Conservation (phyloP, 1,140 invertebrate species). For the Trachymyrmex cornetzi region DNA sequence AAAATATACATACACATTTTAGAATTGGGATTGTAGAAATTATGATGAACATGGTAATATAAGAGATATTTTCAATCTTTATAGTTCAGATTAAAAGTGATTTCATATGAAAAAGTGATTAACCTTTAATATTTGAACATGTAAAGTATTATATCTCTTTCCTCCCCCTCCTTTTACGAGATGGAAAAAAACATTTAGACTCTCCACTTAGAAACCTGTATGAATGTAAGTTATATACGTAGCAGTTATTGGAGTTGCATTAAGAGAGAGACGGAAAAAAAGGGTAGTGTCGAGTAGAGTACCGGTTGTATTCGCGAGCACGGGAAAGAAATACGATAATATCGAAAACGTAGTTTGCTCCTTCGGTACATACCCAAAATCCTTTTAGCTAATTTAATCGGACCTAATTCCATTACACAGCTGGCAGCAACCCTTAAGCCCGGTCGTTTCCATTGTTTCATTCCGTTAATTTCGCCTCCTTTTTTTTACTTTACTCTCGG, state of each 20-base stretch:
- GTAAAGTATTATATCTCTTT: not conserved
- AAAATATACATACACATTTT: not conserved
- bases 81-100: not conserved
- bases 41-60: not conserved
- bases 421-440: conserved; percentile 66
- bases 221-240: conserved; percentile 15
- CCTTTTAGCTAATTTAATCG: conserved; percentile 78
- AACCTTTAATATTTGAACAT: not conserved
- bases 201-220: not conserved
- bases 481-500: conserved; percentile 61
- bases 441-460: conserved; percentile 67
- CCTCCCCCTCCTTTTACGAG: not conserved
- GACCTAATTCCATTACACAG: conserved; percentile 74
- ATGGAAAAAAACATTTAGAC: not conserved
- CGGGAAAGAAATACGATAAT: conserved; percentile 64
- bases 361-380: conserved; percentile 65
- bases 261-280: not conserved
- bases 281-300: not conserved
- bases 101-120: not conserved
- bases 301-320: conserved; percentile 26
- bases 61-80: not conserved
- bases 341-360: conserved; percentile 64
- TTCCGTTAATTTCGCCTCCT: conserved; percentile 72
- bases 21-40: not conserved
- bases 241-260: conserved; percentile 9